phyloP scores from a whole-genome alignment of 1,140 invertebrate genomes.

The Asobara japonica region DNA sequence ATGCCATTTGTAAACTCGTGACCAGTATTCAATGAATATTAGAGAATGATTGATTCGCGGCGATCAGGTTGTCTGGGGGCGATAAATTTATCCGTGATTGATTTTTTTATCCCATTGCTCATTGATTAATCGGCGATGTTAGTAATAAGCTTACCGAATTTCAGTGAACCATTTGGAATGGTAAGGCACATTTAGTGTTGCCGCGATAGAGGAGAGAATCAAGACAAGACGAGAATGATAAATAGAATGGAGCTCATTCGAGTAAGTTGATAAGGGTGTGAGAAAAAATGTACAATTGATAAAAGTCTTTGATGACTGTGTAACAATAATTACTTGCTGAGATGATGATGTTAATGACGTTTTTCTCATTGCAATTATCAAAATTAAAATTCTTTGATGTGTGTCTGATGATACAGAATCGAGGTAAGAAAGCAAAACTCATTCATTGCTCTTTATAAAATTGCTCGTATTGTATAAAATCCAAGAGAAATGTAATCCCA shows the following conservation, averaged over 20 bases:
- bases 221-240: no score
- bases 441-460: background rate
- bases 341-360: no score
- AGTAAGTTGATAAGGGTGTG: no score
- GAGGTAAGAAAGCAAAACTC: background rate
- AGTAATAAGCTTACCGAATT: no score
- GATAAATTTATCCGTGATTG: background rate
- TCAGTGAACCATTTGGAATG: no score
- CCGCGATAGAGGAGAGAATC: no score
- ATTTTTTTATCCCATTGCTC: background rate
- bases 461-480: background rate
- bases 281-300: no score
- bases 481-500: background rate
- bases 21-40: conserved; percentile 4
- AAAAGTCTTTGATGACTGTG: no score
- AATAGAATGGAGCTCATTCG: no score
- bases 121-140: no score
- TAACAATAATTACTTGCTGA: no score
- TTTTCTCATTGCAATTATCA: background rate
- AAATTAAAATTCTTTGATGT: background rate
- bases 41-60: background rate
- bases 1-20: background rate
- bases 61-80: background rate
- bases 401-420: background rate
- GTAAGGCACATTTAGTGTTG: no score